phyloP scores from a whole-genome alignment of 2,888 invertebrate genomes.

The Sarcophaga subvicina region DNA sequence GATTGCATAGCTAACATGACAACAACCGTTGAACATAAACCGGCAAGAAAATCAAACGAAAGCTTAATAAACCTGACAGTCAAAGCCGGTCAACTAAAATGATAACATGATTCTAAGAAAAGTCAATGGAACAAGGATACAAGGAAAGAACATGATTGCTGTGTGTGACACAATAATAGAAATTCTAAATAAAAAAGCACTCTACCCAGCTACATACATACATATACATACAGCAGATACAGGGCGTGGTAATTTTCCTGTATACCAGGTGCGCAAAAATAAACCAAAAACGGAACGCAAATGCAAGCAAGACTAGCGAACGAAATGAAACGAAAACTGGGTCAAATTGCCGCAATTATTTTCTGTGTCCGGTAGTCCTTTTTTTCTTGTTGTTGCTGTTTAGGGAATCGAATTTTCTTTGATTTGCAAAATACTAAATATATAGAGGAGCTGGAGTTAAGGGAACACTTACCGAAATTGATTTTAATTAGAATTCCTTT shows the following conservation, averaged over 20 bases:
- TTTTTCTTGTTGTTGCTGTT: not conserved
- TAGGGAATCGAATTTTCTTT: too few species aligned
- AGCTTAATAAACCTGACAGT: not conserved
- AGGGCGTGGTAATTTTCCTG: slow-evolving; percentile 68
- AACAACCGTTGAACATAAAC: too few species aligned
- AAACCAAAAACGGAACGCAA: slow-evolving; percentile 39
- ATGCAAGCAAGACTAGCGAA: slow-evolving; percentile 6
- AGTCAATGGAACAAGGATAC: too few species aligned
- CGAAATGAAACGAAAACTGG: slow-evolving; percentile 45
- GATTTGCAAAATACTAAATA: too few species aligned
- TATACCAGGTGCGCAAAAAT: slow-evolving; percentile 69
- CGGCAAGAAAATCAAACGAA: too few species aligned
- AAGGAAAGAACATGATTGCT: too few species aligned
- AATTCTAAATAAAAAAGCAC: not conserved
- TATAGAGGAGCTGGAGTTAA: too few species aligned
- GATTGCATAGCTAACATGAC: too few species aligned
- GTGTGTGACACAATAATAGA: slow-evolving; percentile 44
- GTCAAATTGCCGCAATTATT: slow-evolving; percentile 64
- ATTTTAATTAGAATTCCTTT: too few species aligned
- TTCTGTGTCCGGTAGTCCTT: not conserved
- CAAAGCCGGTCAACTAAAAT: slow-evolving; percentile 38
- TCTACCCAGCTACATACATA: slow-evolving; percentile 15
- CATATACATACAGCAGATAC: slow-evolving; percentile 10
- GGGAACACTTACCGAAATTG: too few species aligned
- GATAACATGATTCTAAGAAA: slow-evolving; percentile 1